A percentile compares a stretch with the other conserved stretches of the same genome.
phyloP scores from a whole-genome alignment of 2,113 vertebrate genomes.

The Corythoichthys intestinalis region DNA sequence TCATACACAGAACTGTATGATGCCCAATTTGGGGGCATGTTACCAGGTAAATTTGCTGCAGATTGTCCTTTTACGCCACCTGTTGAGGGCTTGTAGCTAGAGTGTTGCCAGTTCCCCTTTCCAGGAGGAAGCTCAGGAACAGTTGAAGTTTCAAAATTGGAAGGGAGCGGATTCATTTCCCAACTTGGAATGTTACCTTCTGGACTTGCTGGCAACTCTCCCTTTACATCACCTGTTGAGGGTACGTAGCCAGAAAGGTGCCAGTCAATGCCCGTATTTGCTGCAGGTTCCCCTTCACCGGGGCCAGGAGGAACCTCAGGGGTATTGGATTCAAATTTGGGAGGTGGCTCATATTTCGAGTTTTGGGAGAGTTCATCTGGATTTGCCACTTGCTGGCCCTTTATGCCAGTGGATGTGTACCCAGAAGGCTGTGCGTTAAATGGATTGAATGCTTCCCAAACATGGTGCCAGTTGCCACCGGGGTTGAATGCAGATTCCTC shows the following conservation, averaged over 20 bases:
- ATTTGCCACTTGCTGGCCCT: neutral
- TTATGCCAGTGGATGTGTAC: too few species aligned
- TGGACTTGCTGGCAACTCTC: neutral
- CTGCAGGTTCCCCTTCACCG: neutral
- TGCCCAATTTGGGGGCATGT: neutral
- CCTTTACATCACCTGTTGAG: neutral
- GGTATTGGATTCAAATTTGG: neutral
- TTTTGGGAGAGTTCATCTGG: neutral
- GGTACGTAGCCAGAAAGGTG: too few species aligned
- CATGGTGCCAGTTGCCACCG: too few species aligned
- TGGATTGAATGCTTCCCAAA: too few species aligned
- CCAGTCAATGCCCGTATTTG: neutral
- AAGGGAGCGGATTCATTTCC: neutral
- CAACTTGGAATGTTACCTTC: neutral
- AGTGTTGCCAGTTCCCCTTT: neutral
- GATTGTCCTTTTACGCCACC: neutral
- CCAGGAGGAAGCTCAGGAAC: too few species aligned
- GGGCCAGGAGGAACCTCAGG: too few species aligned
- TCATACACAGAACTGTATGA: neutral
- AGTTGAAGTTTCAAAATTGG: neutral
- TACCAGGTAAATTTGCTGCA: neutral
- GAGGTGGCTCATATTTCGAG: neutral
- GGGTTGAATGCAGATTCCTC: too few species aligned
- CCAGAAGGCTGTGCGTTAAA: too few species aligned
- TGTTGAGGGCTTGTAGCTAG: neutral